Evolutionary conservation across 92 coral and sea anemone genomes (phyloP).

Genomic region (Metridium senile): DNA sequence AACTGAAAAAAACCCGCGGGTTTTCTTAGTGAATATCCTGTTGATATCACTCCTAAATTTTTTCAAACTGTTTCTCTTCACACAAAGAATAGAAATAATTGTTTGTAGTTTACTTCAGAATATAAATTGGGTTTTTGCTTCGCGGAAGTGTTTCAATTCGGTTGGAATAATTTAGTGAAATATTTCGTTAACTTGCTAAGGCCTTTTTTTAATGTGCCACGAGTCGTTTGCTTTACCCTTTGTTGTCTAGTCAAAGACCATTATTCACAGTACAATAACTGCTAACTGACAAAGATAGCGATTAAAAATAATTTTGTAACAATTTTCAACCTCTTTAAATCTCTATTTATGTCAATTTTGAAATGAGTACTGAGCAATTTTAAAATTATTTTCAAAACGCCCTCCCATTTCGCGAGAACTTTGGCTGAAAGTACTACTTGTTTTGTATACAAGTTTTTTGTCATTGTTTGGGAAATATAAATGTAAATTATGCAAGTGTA

Average conservation of each 20-base stretch:
- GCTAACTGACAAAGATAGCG: not conserved
- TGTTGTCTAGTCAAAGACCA: not conserved
- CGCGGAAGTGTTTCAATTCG: not conserved
- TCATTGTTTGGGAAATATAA: conserved; percentile 1
- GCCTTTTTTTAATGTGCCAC: not conserved
- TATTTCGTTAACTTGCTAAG: not conserved
- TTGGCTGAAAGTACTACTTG: not conserved
- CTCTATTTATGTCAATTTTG: not conserved
- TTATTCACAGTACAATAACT: not conserved
- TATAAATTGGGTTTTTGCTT: not conserved
- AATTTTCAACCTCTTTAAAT: not conserved
- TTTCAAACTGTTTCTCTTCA: not conserved
- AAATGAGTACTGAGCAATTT: not conserved
- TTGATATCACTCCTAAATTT: not conserved
- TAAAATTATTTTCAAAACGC: no score
- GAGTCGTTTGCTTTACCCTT: no score
- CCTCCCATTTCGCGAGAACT: not conserved
- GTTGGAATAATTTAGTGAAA: not conserved
- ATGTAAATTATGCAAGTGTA: not conserved
- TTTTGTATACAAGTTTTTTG: not conserved
- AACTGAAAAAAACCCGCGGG: no score
- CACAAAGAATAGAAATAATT: no score
- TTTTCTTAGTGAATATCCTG: not conserved
- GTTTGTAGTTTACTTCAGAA: not conserved
- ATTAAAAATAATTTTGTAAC: no score